A percentile compares a stretch with the other conserved stretches of the same genome.
phyloP scores from a whole-genome alignment of 2,888 invertebrate species.

The Diarsia rubi region DNA sequence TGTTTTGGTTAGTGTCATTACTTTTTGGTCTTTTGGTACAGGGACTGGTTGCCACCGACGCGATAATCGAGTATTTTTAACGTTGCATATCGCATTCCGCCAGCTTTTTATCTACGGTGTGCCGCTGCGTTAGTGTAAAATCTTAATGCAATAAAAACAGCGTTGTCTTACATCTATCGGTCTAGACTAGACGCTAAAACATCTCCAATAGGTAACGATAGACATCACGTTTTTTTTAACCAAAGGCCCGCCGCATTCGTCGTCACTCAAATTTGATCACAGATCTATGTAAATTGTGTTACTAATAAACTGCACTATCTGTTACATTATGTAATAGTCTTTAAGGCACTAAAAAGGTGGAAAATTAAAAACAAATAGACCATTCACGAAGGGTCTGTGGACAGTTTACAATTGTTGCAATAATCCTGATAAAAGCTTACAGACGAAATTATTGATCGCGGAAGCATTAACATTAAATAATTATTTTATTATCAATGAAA shows the following conservation, averaged over 20 bases:
- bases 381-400: background rate
- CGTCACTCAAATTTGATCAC: conserved; percentile 67
- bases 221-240: conserved; percentile 58
- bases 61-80: conserved; percentile 84
- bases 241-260: conserved; percentile 63
- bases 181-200: conserved; percentile 64
- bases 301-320: conserved; percentile 65
- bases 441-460: conserved; percentile 60
- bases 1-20: conserved; percentile 64
- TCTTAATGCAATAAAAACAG: conserved; percentile 69
- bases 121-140: conserved; percentile 70
- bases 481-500: conserved; percentile 71
- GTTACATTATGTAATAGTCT: conserved; percentile 65
- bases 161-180: conserved; percentile 58
- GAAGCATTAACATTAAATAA: conserved; percentile 69
- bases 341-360: conserved; percentile 30
- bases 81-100: conserved; percentile 81
- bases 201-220: conserved; percentile 59
- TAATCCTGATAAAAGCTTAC: conserved; percentile 29
- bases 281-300: conserved; percentile 71
- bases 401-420: conserved; percentile 29
- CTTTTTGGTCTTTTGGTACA: conserved; percentile 69
- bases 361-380: conserved; percentile 22
- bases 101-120: conserved; percentile 75
- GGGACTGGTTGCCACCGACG: conserved; percentile 73